Percentiles rank a stretch among this genome's conserved stretches.
Evolutionary conservation across 2,888 invertebrate genomes (phyloP).

Genomic region (Schrankia costaestrigalis): DNA sequence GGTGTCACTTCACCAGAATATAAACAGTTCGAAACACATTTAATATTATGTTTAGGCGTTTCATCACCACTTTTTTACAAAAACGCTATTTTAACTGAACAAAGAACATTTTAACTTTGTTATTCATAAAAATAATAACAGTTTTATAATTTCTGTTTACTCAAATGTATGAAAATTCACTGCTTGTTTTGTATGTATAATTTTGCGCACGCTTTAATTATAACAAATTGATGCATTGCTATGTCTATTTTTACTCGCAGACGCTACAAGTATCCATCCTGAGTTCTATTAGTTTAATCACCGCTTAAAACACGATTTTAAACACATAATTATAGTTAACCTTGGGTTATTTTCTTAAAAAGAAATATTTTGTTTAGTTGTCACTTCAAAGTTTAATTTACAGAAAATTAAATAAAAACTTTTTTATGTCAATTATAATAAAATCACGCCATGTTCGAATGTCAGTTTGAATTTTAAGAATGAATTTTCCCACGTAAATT

Average conservation of each 20-base stretch:
- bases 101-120: no score
- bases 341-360: constrained; percentile 12
- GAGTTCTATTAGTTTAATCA: constrained; percentile 18
- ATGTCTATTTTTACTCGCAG: constrained; percentile 32
- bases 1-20: constrained; percentile 21
- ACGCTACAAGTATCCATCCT: constrained; percentile 16
- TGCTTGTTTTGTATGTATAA: no score
- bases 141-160: constrained; percentile 24
- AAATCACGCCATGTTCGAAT: background rate
- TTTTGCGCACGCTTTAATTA: constrained; percentile 52
- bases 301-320: constrained; percentile 17
- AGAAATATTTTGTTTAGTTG: constrained; percentile 1
- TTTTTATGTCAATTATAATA: no score
- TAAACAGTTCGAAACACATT: no score
- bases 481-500: constrained; percentile 9
- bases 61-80: constrained; percentile 4
- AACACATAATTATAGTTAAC: constrained; percentile 9
- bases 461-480: background rate
- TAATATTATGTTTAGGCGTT: no score
- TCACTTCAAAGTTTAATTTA: background rate
- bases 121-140: constrained; percentile 2
- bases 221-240: constrained; percentile 43
- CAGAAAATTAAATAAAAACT: constrained; percentile 1
- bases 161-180: no score
- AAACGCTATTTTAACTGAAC: background rate